Conservation (phyloP, 2,797 vertebrate species). For the Esox masquinongy region DNA sequence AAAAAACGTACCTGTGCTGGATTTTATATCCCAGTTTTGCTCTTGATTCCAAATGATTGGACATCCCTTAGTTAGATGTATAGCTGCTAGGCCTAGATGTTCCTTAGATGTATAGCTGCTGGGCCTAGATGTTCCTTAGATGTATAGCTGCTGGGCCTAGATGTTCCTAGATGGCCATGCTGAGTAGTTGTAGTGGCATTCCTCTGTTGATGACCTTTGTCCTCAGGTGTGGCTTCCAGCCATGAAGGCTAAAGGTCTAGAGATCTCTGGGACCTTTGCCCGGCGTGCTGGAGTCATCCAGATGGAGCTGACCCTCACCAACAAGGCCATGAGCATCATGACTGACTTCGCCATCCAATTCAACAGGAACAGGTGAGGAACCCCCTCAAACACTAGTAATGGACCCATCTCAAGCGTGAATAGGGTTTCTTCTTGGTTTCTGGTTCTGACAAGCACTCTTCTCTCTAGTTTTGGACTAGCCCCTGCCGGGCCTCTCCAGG, state of each 20-base stretch:
- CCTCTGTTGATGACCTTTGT: not conserved
- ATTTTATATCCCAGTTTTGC: too few relatives aligned
- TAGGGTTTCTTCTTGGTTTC: not conserved
- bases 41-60: too few relatives aligned
- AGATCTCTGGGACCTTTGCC: constrained; percentile 92
- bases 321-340: constrained; percentile 97
- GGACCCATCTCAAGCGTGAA: not conserved
- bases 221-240: constrained; percentile 92
- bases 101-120: not conserved
- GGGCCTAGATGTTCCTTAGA: not conserved
- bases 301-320: constrained; percentile 93
- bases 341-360: constrained; percentile 98
- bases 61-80: not conserved
- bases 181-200: not conserved
- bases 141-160: not conserved
- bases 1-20: too few relatives aligned
- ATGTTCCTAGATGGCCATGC: not conserved
- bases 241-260: constrained; percentile 96
- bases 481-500: constrained; percentile 92
- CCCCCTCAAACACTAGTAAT: not conserved
- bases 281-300: constrained; percentile 90
- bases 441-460: not conserved
- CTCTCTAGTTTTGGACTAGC: constrained; percentile 88
- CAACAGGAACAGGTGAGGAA: constrained; percentile 91
- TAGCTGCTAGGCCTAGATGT: not conserved